Evolutionary conservation across 2,113 vertebrate genomes (phyloP).

Genomic region (Columba janthina): DNA sequence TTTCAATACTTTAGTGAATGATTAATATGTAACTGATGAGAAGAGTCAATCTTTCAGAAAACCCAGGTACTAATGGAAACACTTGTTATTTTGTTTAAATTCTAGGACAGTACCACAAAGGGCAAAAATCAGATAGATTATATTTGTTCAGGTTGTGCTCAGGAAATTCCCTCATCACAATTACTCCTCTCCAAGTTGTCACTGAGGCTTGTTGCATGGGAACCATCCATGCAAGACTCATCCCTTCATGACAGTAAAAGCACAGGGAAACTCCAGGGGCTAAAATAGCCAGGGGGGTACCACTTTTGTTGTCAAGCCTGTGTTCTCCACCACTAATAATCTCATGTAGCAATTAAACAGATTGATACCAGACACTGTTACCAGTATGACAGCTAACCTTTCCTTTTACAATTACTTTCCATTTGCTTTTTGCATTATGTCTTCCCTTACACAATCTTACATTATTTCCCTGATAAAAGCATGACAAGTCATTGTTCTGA

Average conservation of each 20-base stretch:
- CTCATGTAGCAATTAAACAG: neutral
- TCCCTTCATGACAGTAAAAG: neutral
- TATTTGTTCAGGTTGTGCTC: neutral
- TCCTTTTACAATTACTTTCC: neutral
- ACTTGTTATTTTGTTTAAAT: neutral
- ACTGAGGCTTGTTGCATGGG: neutral
- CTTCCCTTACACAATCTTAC: neutral
- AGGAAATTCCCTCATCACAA: neutral
- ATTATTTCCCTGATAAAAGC: neutral
- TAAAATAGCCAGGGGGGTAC: neutral
- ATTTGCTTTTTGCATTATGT: neutral
- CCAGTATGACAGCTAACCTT: neutral
- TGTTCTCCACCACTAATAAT: neutral
- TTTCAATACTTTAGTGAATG: neutral
- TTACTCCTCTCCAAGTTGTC: neutral
- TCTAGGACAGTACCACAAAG: neutral
- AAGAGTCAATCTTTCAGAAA: neutral
- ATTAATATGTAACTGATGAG: neutral
- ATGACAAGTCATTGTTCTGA: neutral
- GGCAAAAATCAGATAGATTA: rapidly evolving
- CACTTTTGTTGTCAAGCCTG: neutral
- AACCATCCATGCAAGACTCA: neutral
- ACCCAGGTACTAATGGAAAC: neutral
- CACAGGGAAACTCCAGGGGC: neutral
- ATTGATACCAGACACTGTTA: neutral